Evolutionary conservation across 2,797 vertebrate genomes (phyloP), one percentile per base, ranked within the genome.

Genomic region (Pseudopleuronectes americanus): DNA sequence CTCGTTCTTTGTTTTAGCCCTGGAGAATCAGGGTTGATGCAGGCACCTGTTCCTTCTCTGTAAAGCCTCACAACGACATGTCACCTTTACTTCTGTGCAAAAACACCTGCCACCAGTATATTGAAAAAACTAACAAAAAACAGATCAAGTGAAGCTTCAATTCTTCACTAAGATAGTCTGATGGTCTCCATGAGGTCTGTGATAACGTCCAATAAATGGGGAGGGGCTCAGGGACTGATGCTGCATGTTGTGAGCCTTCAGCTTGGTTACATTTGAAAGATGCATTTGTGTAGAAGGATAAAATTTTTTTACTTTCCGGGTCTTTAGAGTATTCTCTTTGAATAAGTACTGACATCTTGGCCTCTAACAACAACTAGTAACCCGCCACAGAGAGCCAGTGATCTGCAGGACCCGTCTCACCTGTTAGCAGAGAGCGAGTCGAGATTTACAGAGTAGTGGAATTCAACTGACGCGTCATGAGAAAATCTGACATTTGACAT

Each of bases 21-120:
- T 74, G 68, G 76, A 80, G 43, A 81, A 82, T 68, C 67, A 49
- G 71, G 64, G 65, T 43, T 28, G 21, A 62, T 65, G 21, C 2
- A 41, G 23, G 53, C 52, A 47, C 57, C 70, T 13, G 31, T 48
- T 22, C 57, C 60, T 12, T 13, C 22, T 41, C 60, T 68, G 16
- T n/a, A 9, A 24, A 36, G 36, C 23, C 26, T 36, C 3, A 14
- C 56, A 24, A 48, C 6, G 8, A 48, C n/a, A 49, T 17, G 36
- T 31, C 59, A 24, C 14, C 26, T 75, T 26, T 19, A 21, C 8
- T 19, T 57, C 22, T 58, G 62, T 76, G 47, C 51, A 68, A 79
- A 80, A 61, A 62, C 0, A 21, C n/a, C 68, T 3, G n/a, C 54
- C 16, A 4, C 28, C 22, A 21, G 6, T 33, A 22, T 21, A 48